Conservation (phyloP, 2,113 vertebrate species). For the Rhynchomys soricoides region DNA sequence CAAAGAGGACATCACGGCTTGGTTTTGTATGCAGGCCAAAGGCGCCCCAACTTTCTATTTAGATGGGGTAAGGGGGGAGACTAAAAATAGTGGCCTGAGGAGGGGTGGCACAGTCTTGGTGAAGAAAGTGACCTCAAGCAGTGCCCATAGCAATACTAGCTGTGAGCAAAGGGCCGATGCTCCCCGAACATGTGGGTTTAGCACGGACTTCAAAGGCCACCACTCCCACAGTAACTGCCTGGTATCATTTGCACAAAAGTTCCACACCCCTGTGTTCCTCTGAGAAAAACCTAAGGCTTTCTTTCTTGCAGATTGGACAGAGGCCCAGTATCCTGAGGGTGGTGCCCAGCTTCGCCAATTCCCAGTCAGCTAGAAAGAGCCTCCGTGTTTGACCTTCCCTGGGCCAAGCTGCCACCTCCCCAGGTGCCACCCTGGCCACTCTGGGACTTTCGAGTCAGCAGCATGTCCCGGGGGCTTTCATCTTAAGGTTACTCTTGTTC, state of each 20-base stretch:
- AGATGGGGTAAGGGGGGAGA: background rate
- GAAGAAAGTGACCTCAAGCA: background rate
- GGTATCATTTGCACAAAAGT: too few relatives aligned
- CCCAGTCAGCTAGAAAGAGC: too few relatives aligned
- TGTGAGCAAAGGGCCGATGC: too few relatives aligned
- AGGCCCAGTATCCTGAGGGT: background rate
- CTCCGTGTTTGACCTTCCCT: background rate
- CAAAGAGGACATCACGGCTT: background rate
- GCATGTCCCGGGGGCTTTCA: accelerated
- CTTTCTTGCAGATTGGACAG: background rate
- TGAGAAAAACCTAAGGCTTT: background rate
- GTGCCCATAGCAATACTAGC: accelerated
- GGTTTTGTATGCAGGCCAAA: background rate
- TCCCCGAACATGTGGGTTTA: background rate
- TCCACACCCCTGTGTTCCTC: background rate
- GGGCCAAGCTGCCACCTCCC: background rate
- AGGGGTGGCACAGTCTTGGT: too few relatives aligned
- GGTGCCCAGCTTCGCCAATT: background rate
- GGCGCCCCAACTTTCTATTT: background rate
- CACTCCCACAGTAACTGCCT: background rate
- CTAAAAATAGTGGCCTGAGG: background rate
- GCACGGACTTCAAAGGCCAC: background rate
- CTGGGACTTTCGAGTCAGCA: background rate
- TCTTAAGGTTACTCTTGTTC: background rate
- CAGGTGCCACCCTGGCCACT: background rate